These are phyloP conservation scores for Cherax quadricarinatus DNA, from an alignment of 1,140 invertebrate genomes.

Conservation along the genomic window DNA sequence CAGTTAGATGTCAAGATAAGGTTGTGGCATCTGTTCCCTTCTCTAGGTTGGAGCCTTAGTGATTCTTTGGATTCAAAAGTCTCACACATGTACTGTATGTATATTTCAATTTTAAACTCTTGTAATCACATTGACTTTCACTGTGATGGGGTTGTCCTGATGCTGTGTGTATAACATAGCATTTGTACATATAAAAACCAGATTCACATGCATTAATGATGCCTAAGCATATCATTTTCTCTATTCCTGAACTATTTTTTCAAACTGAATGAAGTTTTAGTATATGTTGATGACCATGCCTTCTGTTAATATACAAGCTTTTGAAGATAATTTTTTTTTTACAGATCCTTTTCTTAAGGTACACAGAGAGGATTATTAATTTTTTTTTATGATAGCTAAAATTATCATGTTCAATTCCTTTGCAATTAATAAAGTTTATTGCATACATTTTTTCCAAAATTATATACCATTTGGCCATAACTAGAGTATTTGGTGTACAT, in stretches of 20 bases:
- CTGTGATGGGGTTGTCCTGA: neutral
- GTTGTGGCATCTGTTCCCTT: neutral
- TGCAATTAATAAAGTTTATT: too few species aligned
- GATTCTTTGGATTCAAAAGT: neutral
- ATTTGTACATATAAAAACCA: neutral
- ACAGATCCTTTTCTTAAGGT: too few species aligned
- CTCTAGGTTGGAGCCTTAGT: neutral
- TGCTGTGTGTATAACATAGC: neutral
- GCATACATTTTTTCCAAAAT: too few species aligned
- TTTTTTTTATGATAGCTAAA: too few species aligned
- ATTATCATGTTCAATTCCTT: too few species aligned
- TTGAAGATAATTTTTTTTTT: too few species aligned
- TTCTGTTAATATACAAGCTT: too few species aligned
- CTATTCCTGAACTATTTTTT: neutral
- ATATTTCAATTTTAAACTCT: neutral
- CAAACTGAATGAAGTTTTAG: neutral
- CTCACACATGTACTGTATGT: neutral
- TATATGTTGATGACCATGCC: too few species aligned
- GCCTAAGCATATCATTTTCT: neutral
- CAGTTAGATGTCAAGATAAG: neutral
- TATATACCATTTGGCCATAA: neutral
- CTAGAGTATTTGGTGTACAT: neutral
- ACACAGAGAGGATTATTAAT: too few species aligned
- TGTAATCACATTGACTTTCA: neutral
- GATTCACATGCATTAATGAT: neutral